Percentiles rank a stretch among this genome's conserved stretches.
Conservation (phyloP, 2,113 vertebrate species). For the Myotis lucifugus region DNA sequence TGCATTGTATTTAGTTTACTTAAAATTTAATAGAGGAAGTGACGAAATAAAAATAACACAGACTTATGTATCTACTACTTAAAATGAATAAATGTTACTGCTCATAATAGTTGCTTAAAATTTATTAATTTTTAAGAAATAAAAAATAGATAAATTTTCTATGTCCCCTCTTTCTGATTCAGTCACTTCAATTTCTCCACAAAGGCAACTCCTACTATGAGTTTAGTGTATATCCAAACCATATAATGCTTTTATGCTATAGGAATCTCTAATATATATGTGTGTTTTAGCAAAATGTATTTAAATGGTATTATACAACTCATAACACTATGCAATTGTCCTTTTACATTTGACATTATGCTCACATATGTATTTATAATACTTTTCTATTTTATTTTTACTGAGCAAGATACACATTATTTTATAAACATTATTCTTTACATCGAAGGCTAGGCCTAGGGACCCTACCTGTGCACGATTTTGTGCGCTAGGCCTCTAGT, state of each 20-base stretch:
- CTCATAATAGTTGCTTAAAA: conserved; percentile 5
- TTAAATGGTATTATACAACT: neutral
- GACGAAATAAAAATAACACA: neutral
- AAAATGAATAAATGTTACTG: neutral
- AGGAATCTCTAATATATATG: neutral
- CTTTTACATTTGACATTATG: neutral
- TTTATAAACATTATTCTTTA: neutral
- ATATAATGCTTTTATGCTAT: neutral
- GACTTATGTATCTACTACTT: neutral
- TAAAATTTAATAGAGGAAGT: conserved; percentile 15
- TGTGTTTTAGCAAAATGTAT: neutral
- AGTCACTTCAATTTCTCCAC: neutral
- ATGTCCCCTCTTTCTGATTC: neutral
- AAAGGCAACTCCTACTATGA: neutral
- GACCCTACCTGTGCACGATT: too few species aligned
- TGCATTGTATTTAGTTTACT: neutral
- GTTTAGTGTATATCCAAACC: neutral
- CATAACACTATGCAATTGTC: neutral
- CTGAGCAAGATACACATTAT: neutral
- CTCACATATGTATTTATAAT: neutral
- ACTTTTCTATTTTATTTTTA: neutral
- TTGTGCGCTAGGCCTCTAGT: too few species aligned
- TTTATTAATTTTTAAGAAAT: neutral
- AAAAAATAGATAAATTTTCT: neutral
- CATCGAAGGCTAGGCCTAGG: too few species aligned